Percentiles rank a stretch among this genome's conserved stretches.
Conservation (phyloP, 2,113 vertebrate genomes). For the Tretioscincus oriximinensis region DNA sequence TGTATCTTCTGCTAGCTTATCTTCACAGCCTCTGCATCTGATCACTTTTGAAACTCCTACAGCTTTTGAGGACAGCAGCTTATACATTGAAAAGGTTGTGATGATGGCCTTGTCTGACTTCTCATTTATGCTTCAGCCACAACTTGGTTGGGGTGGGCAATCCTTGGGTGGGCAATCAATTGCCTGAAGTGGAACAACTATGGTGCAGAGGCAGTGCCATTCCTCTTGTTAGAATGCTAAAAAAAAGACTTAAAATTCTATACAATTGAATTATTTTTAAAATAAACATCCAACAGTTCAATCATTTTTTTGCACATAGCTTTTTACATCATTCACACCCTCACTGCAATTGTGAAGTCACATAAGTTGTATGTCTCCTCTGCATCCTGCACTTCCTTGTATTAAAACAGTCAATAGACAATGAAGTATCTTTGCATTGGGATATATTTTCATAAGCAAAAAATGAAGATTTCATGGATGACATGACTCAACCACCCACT, state of each 20-base stretch:
- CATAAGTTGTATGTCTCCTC: conserved; percentile 16
- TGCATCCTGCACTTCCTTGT: background rate
- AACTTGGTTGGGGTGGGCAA: no score
- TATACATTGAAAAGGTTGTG: no score
- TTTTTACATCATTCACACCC: conserved; percentile 17
- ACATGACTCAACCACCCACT: conserved; percentile 67
- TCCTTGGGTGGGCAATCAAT: no score
- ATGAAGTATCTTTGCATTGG: conserved; percentile 58
- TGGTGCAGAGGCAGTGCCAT: no score
- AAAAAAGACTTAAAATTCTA: background rate
- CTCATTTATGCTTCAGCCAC: no score
- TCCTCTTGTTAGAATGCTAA: no score
- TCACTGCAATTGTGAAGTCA: conserved; percentile 35
- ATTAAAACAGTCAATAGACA: conserved; percentile 66
- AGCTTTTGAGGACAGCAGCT: no score
- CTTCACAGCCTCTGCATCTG: no score
- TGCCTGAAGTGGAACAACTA: no score
- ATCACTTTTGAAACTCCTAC: no score
- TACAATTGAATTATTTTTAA: background rate
- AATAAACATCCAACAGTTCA: background rate
- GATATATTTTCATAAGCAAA: conserved; percentile 62
- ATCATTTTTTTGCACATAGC: background rate
- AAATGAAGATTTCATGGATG: conserved; percentile 67
- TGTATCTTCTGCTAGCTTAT: no score
- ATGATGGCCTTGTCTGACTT: no score